Conservation (phyloP, 2,797 vertebrate species). For the Chromobotia macracanthus region DNA sequence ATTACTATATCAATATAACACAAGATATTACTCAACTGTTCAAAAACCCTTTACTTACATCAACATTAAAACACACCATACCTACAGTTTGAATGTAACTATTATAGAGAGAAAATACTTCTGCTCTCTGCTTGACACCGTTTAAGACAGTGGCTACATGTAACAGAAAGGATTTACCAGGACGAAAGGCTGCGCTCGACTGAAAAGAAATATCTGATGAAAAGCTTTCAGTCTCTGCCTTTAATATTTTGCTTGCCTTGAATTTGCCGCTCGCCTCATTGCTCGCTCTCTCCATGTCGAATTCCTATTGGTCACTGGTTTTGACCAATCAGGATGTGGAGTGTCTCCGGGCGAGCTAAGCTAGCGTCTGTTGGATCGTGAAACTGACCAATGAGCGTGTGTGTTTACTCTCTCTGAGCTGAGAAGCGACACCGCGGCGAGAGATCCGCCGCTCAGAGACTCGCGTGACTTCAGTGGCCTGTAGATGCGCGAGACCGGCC, state of each 20-base stretch:
- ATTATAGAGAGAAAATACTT: neutral
- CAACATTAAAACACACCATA: neutral
- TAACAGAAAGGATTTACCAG: neutral
- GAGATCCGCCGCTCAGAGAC: slow-evolving; percentile 85
- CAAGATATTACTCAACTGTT: no score
- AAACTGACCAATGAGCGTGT: slow-evolving; percentile 83
- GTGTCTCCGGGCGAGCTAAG: slow-evolving; percentile 79
- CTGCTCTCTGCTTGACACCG: neutral
- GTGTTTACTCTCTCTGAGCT: slow-evolving; percentile 81
- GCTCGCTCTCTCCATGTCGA: slow-evolving; percentile 65
- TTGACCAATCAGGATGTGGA: slow-evolving; percentile 78
- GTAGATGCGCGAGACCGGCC: slow-evolving; percentile 72
- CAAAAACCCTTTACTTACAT: no score
- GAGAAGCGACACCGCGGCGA: slow-evolving; percentile 88
- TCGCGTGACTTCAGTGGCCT: no score
- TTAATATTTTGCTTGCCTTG: slow-evolving; percentile 73
- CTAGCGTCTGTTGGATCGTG: slow-evolving; percentile 80
- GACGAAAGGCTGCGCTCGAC: neutral
- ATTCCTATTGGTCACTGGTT: slow-evolving; percentile 77
- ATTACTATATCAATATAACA: no score
- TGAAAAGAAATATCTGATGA: neutral
- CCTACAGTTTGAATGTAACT: neutral
- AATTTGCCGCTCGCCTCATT: slow-evolving; percentile 83
- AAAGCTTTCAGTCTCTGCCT: slow-evolving; percentile 33
- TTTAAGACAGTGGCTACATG: neutral